phyloP scores from a whole-genome alignment of 2,797 vertebrate species.

The Sebastes itinus region DNA sequence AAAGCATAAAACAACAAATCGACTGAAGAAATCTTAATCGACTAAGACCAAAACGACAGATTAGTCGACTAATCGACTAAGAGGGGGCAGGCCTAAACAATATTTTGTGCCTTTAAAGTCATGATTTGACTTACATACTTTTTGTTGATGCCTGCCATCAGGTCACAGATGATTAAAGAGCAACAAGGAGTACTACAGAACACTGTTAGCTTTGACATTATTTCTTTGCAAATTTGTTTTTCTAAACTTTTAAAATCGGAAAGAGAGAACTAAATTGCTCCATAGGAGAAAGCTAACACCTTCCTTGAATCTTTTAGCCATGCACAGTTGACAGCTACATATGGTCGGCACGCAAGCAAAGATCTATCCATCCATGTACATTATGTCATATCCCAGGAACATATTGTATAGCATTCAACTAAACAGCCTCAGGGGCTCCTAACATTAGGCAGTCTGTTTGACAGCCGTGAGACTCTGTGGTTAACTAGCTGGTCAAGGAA shows the following conservation, averaged over 20 bases:
- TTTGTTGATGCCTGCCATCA: neutral
- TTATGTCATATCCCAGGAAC: constrained; percentile 25
- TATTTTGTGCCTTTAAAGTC: neutral
- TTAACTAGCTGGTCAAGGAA: constrained; percentile 23
- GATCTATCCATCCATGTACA: constrained; percentile 24
- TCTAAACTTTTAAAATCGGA: neutral
- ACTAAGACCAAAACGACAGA: no score
- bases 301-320: constrained; percentile 7
- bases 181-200: neutral
- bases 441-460: constrained; percentile 26
- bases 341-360: neutral
- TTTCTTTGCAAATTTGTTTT: neutral
- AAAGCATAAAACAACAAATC: no score
- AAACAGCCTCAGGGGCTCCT: constrained; percentile 15
- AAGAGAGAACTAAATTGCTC: neutral
- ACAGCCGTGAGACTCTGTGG: constrained; percentile 23
- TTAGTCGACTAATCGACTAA: no score
- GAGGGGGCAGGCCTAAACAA: neutral
- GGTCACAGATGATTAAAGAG: neutral
- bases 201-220: neutral
- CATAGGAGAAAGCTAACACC: neutral
- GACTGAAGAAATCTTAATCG: no score
- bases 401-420: neutral
- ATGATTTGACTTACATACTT: neutral
- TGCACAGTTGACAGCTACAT: neutral